These are phyloP conservation scores for Lysiphlebus fabarum DNA, from an alignment of 1,140 invertebrate genomes.

Conservation along the genomic window DNA sequence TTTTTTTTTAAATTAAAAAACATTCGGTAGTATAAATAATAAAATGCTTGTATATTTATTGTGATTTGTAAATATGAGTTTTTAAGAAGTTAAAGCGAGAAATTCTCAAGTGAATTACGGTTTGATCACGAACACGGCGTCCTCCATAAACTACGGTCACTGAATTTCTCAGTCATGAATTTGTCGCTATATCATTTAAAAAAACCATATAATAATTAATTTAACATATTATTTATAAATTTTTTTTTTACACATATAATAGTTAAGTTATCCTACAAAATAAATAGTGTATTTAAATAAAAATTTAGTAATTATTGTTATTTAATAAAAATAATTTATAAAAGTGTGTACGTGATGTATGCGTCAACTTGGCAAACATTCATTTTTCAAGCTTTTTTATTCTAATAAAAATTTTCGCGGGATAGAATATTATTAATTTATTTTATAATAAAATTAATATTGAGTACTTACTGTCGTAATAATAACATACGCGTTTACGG, in stretches of 20 bases:
- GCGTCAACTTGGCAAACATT: conserved; percentile 27
- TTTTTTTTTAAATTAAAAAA: not conserved
- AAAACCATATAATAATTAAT: conserved; percentile 32
- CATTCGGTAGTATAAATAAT: conserved; percentile 13
- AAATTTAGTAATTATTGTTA: conserved; percentile 6
- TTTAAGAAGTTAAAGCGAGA: conserved; percentile 27
- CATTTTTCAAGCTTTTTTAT: conserved; percentile 37
- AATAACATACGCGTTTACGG: conserved; percentile 95
- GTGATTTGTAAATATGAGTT: conserved; percentile 3
- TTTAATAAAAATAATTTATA: conserved; percentile 1
- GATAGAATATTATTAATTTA: not conserved
- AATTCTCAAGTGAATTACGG: conserved; percentile 31
- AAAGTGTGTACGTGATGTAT: conserved; percentile 15
- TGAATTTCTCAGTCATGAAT: conserved; percentile 29
- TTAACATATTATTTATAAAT: conserved; percentile 1
- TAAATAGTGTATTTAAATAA: conserved; percentile 13
- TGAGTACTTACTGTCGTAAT: conserved; percentile 93
- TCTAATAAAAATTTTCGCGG: conserved; percentile 17
- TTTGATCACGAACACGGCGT: conserved; percentile 35
- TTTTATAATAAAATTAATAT: conserved; percentile 19
- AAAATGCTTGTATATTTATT: not conserved
- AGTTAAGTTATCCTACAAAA: not conserved
- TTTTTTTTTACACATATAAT: not conserved
- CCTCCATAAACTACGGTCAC: conserved; percentile 42
- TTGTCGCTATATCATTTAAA: conserved; percentile 38